Evolutionary conservation across 1,140 invertebrate species (phyloP).

Genomic region (Harpegnathos saltator): DNA sequence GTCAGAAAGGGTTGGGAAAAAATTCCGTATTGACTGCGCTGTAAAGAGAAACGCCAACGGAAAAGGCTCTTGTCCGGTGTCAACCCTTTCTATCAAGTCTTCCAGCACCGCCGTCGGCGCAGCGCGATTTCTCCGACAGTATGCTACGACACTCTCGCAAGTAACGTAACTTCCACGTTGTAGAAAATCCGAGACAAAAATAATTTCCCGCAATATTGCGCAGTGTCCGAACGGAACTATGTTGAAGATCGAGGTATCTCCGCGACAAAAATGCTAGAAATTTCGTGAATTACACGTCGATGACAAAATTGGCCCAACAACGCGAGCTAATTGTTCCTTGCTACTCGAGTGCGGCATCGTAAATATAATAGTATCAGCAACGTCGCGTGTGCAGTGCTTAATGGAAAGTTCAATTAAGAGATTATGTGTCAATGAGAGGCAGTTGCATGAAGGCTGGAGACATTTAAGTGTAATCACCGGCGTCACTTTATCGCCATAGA

Average conservation of each 20-base stretch:
- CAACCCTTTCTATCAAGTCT: slow-evolving; percentile 54
- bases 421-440: slow-evolving; percentile 65
- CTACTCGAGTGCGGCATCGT: background rate
- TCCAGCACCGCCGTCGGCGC: background rate
- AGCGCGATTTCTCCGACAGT: slow-evolving; percentile 24
- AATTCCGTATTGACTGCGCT: slow-evolving; percentile 80
- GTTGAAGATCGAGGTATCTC: background rate
- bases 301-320: background rate
- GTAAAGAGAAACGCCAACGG: slow-evolving; percentile 78
- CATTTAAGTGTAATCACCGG: slow-evolving; percentile 59
- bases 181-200: background rate
- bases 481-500: slow-evolving; percentile 31
- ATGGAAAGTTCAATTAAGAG: slow-evolving; percentile 41
- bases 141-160: too few species aligned
- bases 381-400: slow-evolving; percentile 17
- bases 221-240: background rate
- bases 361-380: background rate
- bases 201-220: background rate
- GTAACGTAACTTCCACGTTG: background rate
- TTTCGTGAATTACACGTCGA: too few species aligned
- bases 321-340: background rate
- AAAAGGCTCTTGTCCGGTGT: slow-evolving; percentile 75
- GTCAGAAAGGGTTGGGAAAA: slow-evolving; percentile 83
- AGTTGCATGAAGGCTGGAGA: slow-evolving; percentile 54
- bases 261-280: too few species aligned